Evolutionary conservation across 1,140 invertebrate genomes (phyloP).

Genomic region (Achroia grisella): DNA sequence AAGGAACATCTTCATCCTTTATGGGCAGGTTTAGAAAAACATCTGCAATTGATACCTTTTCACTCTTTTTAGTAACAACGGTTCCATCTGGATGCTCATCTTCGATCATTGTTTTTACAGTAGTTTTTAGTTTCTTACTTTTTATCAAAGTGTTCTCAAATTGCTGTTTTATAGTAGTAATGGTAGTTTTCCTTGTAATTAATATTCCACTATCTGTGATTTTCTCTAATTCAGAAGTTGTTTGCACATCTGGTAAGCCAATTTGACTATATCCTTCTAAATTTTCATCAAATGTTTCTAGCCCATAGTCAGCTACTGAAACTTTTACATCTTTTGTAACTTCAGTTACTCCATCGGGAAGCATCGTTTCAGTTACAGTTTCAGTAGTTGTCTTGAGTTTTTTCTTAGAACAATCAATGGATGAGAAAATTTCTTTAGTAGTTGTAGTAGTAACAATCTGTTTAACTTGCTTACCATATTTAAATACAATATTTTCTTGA

Average conservation of each 20-base stretch:
- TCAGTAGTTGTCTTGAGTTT: conserved; percentile 60
- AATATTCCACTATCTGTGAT: conserved; percentile 41
- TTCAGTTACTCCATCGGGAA: conserved; percentile 55
- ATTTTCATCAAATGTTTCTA: conserved; percentile 47
- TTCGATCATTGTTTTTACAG: conserved; percentile 50
- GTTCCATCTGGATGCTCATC: conserved; percentile 67
- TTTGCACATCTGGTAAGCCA: conserved; percentile 42
- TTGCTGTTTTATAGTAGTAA: conserved; percentile 52
- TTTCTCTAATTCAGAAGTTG: conserved; percentile 34
- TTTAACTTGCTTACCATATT: conserved; percentile 46
- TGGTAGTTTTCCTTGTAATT: conserved; percentile 54
- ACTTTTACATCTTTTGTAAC: conserved; percentile 64
- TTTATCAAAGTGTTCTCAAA: conserved; percentile 38
- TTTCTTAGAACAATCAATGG: conserved; percentile 37
- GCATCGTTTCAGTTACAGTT: conserved; percentile 55
- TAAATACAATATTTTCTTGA: conserved; percentile 37
- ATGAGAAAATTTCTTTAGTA: conserved; percentile 58
- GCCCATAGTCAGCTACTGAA: conserved; percentile 48
- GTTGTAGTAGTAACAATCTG: conserved; percentile 63
- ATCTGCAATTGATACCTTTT: conserved; percentile 62
- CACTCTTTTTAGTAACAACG: conserved; percentile 60
- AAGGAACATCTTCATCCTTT: conserved; percentile 15
- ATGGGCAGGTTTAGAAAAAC: conserved; percentile 30
- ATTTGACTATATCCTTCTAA: conserved; percentile 43
- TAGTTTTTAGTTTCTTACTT: conserved; percentile 60